A percentile compares a stretch with the other conserved stretches of the same genome.
Conservation (phyloP, 2,888 invertebrate genomes). For the Mechanitis mazaeus region DNA sequence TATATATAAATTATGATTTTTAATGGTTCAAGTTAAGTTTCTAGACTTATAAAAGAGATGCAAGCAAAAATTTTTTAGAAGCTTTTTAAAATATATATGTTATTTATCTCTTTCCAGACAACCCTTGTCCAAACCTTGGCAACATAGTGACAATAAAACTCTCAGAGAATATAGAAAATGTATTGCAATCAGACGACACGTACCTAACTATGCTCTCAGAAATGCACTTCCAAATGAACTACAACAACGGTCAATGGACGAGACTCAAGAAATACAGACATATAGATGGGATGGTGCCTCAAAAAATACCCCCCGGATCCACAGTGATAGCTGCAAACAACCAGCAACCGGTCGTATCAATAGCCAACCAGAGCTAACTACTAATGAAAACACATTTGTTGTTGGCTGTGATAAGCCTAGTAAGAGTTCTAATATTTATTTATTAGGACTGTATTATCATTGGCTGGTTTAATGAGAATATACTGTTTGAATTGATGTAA, state of each 20-base stretch:
- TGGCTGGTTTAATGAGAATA: no score
- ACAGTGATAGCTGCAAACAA: constrained; percentile 62
- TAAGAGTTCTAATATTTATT: no score
- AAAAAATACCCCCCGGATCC: constrained; percentile 66
- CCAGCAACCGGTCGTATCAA: constrained; percentile 63
- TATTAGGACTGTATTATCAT: no score
- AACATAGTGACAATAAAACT: constrained; percentile 97
- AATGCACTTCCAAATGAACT: constrained; percentile 99
- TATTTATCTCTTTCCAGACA: constrained; percentile 78
- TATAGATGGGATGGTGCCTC: constrained; percentile 77
- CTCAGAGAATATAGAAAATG: constrained; percentile 93
- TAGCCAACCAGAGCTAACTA: constrained; percentile 57
- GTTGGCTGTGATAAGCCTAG: constrained; percentile 27
- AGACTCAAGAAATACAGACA: constrained; percentile 90
- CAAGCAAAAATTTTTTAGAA: no score
- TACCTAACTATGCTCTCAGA: constrained; percentile 89
- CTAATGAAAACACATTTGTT: constrained; percentile 40
- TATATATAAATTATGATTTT: no score
- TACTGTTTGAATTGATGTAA: no score
- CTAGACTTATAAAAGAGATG: no score
- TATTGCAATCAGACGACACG: constrained; percentile 89
- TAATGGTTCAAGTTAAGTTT: no score
- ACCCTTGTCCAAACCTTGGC: constrained; percentile 97
- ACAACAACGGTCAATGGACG: constrained; percentile 98
- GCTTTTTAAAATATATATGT: constrained; percentile 2